Evolutionary conservation across 1,140 invertebrate genomes (phyloP).

Genomic region (Drosophila aff.): DNA sequence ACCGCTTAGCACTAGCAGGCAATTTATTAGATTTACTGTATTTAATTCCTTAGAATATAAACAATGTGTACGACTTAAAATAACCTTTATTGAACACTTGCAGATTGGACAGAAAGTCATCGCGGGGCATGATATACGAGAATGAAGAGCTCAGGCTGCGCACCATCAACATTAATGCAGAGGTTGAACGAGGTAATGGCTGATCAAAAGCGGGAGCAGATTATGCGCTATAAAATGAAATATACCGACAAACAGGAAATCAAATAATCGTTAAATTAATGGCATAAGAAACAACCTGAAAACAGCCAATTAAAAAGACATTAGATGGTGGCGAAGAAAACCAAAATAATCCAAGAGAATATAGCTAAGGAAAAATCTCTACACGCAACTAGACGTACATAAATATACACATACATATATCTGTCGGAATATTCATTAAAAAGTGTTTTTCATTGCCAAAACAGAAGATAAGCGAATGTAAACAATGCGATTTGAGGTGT

Average conservation of each 20-base stretch:
- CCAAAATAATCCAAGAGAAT: conserved; percentile 45
- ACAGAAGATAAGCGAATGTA: conserved; percentile 63
- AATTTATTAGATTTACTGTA: conserved; percentile 16
- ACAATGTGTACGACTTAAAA: background rate
- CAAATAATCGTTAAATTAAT: conserved; percentile 54
- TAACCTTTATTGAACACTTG: conserved; percentile 44
- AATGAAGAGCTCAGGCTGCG: conserved; percentile 95
- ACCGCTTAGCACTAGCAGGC: conserved; percentile 63
- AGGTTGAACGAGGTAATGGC: conserved; percentile 92
- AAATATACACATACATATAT: conserved; percentile 23
- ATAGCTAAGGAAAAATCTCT: conserved; percentile 26
- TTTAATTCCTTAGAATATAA: background rate
- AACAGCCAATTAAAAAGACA: conserved; percentile 75
- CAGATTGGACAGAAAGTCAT: conserved; percentile 93
- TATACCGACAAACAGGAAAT: conserved; percentile 50
- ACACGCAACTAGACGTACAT: conserved; percentile 17
- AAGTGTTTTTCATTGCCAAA: conserved; percentile 67
- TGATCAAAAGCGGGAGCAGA: conserved; percentile 32
- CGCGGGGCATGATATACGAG: conserved; percentile 94
- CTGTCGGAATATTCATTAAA: conserved; percentile 30
- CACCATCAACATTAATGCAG: conserved; percentile 96
- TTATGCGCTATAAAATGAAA: conserved; percentile 19
- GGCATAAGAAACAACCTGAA: conserved; percentile 36
- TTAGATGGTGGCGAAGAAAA: conserved; percentile 51
- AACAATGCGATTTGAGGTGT: conserved; percentile 68